Conservation (phyloP, 2,888 invertebrate genomes). For the Ormyrus pomaceus region DNA sequence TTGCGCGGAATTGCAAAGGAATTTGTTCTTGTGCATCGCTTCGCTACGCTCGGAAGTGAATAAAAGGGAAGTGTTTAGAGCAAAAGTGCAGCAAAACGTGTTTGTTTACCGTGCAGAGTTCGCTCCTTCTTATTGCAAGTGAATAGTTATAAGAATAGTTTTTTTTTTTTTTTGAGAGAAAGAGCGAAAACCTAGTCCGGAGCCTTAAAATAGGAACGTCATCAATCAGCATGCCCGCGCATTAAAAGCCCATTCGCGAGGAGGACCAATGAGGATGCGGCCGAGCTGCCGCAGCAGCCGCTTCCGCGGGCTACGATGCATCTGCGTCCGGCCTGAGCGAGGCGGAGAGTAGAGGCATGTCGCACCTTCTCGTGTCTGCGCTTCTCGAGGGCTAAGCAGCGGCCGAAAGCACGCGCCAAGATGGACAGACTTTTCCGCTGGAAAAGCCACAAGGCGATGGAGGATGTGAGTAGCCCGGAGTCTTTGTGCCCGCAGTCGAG, state of each 20-base stretch:
- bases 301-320: conserved; percentile 28
- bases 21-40: too few species aligned
- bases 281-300: conserved; percentile 8
- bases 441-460: conserved; percentile 72
- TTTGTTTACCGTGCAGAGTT: too few species aligned
- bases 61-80: too few species aligned
- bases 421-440: conserved; percentile 72
- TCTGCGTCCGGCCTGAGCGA: conserved; percentile 30
- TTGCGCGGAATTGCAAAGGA: too few species aligned
- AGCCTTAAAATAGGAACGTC: too few species aligned
- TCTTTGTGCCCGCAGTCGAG: too few species aligned
- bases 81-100: too few species aligned
- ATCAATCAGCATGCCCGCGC: neutral
- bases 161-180: too few species aligned
- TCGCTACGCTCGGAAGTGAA: too few species aligned
- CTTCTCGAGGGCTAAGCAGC: neutral
- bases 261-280: conserved; percentile 9
- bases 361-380: neutral
- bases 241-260: neutral
- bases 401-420: neutral
- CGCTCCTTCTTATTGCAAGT: too few species aligned
- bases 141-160: too few species aligned
- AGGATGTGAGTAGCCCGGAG: conserved; percentile 67
- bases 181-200: too few species aligned
- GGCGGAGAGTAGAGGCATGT: neutral